These are phyloP conservation scores for Eucera pruinosa DNA, from an alignment of 2,888 invertebrate genomes.

Conservation along the genomic window DNA sequence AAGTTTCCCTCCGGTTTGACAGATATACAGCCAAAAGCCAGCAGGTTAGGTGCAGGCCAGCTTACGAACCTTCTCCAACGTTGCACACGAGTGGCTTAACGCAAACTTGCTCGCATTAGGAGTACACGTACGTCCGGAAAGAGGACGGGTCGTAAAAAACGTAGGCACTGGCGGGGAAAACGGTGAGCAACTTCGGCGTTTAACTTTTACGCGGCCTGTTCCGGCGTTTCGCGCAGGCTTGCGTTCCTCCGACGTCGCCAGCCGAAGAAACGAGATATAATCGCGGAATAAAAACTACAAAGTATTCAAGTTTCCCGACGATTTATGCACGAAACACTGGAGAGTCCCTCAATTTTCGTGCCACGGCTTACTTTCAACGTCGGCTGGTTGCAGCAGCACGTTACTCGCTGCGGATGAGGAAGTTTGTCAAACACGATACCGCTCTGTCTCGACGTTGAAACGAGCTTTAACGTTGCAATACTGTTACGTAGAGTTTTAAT, in stretches of 20 bases:
- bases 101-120: slow-evolving; percentile 42
- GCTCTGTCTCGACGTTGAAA: slow-evolving; percentile 7
- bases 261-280: slow-evolving; percentile 56
- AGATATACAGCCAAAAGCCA: slow-evolving; percentile 54
- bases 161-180: slow-evolving; percentile 20
- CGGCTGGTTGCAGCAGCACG: neutral
- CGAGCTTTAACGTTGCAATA: slow-evolving; percentile 18
- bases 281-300: slow-evolving; percentile 57
- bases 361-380: slow-evolving; percentile 25
- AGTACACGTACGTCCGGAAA: slow-evolving; percentile 56
- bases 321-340: slow-evolving; percentile 59
- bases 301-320: slow-evolving; percentile 57
- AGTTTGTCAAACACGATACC: slow-evolving; percentile 34
- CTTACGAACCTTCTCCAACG: slow-evolving; percentile 19
- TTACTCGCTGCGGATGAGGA: slow-evolving; percentile 36
- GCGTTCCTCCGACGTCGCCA: slow-evolving; percentile 46
- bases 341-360: slow-evolving; percentile 30
- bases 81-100: slow-evolving; percentile 34
- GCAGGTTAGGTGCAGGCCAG: slow-evolving; percentile 1
- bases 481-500: slow-evolving; percentile 37
- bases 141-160: slow-evolving; percentile 58
- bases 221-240: slow-evolving; percentile 12
- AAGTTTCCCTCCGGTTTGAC: slow-evolving; percentile 62
- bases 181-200: slow-evolving; percentile 55
- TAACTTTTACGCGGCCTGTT: slow-evolving; percentile 65